phyloP scores from a whole-genome alignment of 2,113 vertebrate species.

The Seriola rivoliana region DNA sequence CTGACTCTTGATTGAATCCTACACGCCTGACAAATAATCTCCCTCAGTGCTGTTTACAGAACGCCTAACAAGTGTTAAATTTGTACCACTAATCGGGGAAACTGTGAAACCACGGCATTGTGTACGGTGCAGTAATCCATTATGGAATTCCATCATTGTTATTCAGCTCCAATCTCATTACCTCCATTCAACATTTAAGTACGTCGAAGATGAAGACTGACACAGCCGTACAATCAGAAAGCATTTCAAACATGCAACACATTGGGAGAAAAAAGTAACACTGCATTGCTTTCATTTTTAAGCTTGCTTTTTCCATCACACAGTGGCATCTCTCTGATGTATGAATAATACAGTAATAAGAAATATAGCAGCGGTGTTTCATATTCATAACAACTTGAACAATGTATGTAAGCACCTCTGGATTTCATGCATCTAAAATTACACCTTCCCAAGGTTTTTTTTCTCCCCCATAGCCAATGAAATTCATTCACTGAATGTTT shows the following conservation, averaged over 20 bases:
- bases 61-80: conserved; percentile 80
- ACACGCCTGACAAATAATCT: conserved; percentile 66
- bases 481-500: conserved; percentile 72
- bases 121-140: conserved; percentile 73
- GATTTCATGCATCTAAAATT: conserved; percentile 78
- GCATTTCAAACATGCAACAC: conserved; percentile 48
- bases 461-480: conserved; percentile 37
- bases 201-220: conserved; percentile 61
- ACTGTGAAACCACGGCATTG: conserved; percentile 75
- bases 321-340: conserved; percentile 55
- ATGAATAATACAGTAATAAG: conserved; percentile 76
- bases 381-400: conserved; percentile 74
- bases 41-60: conserved; percentile 69
- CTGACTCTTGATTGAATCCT: conserved; percentile 60
- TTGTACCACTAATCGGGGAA: conserved; percentile 76
- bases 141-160: conserved; percentile 70
- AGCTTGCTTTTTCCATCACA: conserved; percentile 63
- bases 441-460: conserved; percentile 57
- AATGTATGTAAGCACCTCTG: conserved; percentile 72
- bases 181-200: conserved; percentile 70
- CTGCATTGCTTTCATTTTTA: conserved; percentile 63
- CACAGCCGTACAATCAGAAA: conserved; percentile 48
- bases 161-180: conserved; percentile 81
- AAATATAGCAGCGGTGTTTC: conserved; percentile 65
- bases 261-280: not conserved